Percentiles rank a stretch among this genome's conserved stretches.
Conservation (phyloP, 2,113 vertebrate genomes). For the Sakesphorus luctuosus region DNA sequence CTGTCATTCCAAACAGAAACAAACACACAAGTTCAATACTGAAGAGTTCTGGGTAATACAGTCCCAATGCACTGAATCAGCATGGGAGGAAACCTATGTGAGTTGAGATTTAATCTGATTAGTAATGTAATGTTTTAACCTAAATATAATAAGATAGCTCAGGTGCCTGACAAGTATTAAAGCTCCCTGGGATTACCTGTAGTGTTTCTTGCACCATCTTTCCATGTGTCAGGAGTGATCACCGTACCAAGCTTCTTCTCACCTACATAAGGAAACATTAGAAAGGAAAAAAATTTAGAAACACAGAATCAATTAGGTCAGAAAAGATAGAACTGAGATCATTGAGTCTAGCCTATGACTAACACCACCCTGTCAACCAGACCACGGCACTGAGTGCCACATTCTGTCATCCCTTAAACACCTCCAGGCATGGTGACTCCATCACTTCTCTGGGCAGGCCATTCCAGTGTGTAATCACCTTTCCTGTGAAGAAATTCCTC, state of each 20-base stretch:
- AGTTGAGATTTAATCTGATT: background rate
- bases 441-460: background rate
- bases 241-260: conserved; percentile 97
- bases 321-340: background rate
- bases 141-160: accelerated
- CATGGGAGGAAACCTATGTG: accelerated
- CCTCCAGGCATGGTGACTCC: accelerated
- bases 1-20: accelerated
- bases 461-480: background rate
- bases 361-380: accelerated
- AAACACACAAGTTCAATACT: background rate
- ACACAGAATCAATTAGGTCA: background rate
- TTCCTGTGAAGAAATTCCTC: background rate
- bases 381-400: background rate
- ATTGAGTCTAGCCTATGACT: accelerated
- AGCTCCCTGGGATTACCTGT: conserved; percentile 79
- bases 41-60: background rate
- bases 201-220: conserved; percentile 96
- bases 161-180: background rate
- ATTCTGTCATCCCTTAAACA: background rate
- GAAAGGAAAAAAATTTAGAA: background rate
- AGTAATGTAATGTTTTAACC: background rate
- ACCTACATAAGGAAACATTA: conserved; percentile 70
- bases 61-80: background rate
- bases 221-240: conserved; percentile 98